Base-by-base conservation (phyloP, 1,140 invertebrate species). In the Caenorhabditis inopinata region DNA sequence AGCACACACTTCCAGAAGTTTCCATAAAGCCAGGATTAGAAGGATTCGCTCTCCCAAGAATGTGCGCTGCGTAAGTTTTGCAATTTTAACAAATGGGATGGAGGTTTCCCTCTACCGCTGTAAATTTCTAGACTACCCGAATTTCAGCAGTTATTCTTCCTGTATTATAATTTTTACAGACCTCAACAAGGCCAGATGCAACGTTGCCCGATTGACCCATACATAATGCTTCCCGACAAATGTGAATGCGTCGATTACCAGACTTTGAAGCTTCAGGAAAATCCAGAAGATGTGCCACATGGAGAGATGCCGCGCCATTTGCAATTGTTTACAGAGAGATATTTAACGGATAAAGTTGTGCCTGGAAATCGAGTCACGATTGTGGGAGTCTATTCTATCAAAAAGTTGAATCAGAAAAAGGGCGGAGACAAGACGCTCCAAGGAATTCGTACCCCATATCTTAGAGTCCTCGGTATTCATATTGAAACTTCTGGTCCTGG, bases 301-400 rank as follows among this genome's bases (percentile, higher is more conserved):
- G 96, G 97, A 76, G 97, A 99, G 91, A 95, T 99, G 92, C 97
- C 97, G 0, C 91, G 97, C 7, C 97, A 99, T 90, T 90, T 99
- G 76, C 93, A 95, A 82, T 90, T 99, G 0, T 99, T 96, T 74
- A 45, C 48, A 16, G 29, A 74, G 42, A 83, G 79, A 75, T 87
- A 95, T 88, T 90, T 99, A 12, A 97, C 96, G 89, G 97, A 99
- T 88, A 92, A 92, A 87, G 93, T 96, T 45, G 95, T 98, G 0
- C 97, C 97, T 47, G 97, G 97, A 1, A 99, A 98, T 87, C 91
- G 95, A 83, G 94, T 98, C 12, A 93, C 93, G 7, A 93, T 99
- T 58, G 91, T 97, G 58, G 97, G 97, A 23, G 94, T 99, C 85
- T 98, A 94, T 89, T 98, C 94, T 0, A 99, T 99, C 80, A 97